Conservation (phyloP, 2,888 invertebrate genomes). For the Drosophila siamana region DNA sequence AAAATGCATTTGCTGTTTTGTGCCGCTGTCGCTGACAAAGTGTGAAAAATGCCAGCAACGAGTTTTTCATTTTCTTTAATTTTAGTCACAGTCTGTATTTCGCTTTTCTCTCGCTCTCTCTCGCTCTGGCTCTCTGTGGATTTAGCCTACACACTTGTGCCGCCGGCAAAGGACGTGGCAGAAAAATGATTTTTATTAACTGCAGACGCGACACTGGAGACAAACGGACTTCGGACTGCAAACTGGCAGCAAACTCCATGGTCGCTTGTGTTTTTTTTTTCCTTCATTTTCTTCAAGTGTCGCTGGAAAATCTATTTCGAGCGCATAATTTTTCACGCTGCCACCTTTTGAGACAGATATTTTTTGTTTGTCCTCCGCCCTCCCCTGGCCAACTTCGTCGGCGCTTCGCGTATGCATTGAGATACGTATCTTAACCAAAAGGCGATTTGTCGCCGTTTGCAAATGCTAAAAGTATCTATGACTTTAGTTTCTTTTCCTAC, state of each 20-base stretch:
- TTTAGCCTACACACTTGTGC: constrained; percentile 55
- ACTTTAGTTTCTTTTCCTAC: constrained; percentile 13
- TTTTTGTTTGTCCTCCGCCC: constrained; percentile 3
- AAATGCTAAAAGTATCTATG: constrained; percentile 33
- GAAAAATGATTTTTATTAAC: constrained; percentile 65
- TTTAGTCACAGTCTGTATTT: constrained; percentile 16
- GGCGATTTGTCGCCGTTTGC: constrained; percentile 66
- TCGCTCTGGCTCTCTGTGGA: constrained; percentile 15
- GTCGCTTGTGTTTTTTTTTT: constrained; percentile 19
- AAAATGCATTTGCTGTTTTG: constrained; percentile 34
- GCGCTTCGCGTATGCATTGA: constrained; percentile 31
- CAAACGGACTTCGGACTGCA: constrained; percentile 31
- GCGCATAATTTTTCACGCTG: constrained; percentile 76
- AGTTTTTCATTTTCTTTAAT: constrained; percentile 52
- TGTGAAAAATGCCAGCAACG: constrained; percentile 69
- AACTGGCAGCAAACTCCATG: constrained; percentile 25
- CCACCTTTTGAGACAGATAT: constrained; percentile 57
- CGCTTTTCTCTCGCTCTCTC: neutral
- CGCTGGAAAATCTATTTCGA: constrained; percentile 74
- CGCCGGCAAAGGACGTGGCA: constrained; percentile 61
- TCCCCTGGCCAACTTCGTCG: too few relatives aligned
- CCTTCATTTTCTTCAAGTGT: constrained; percentile 38
- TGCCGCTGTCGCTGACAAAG: constrained; percentile 59
- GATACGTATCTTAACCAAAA: constrained; percentile 45
- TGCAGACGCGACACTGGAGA: constrained; percentile 63